Evolutionary conservation across 1,140 invertebrate genomes (phyloP).

Genomic region (Drosophila willistoni): DNA sequence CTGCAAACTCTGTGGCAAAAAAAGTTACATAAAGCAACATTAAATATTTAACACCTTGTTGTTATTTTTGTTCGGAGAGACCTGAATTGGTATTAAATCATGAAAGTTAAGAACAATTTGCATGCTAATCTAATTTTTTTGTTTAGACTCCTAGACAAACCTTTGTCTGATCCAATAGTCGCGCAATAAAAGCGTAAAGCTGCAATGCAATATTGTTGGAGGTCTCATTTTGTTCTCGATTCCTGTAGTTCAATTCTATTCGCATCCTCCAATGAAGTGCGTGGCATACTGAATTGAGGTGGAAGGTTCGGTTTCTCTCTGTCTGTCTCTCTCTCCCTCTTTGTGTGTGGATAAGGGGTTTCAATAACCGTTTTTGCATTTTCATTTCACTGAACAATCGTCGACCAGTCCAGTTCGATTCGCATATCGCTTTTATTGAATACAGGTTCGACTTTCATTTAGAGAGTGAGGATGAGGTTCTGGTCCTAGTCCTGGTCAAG

Average conservation of each 20-base stretch:
- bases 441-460: slow-evolving; percentile 18
- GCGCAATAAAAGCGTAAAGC: slow-evolving; percentile 15
- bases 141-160: not conserved
- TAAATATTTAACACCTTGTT: slow-evolving; percentile 4
- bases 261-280: slow-evolving; percentile 15
- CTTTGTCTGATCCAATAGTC: not conserved
- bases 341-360: slow-evolving; percentile 16
- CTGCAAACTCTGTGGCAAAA: slow-evolving; percentile 11
- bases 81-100: not conserved
- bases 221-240: not conserved
- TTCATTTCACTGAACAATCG: slow-evolving; percentile 16
- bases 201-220: slow-evolving; percentile 12
- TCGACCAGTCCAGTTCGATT: slow-evolving; percentile 1
- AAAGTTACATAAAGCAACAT: slow-evolving; percentile 5
- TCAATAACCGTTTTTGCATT: slow-evolving; percentile 21
- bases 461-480: not conserved
- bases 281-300: slow-evolving; percentile 10
- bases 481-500: not conserved
- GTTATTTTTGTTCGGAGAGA: no score
- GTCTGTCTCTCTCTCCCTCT: not conserved
- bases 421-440: slow-evolving; percentile 22
- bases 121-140: slow-evolving; percentile 6
- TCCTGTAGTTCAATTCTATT: slow-evolving; percentile 2
- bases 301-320: not conserved
- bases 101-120: not conserved